Conservation (phyloP, 1,140 invertebrate genomes). For the Monochamus saltuarius region DNA sequence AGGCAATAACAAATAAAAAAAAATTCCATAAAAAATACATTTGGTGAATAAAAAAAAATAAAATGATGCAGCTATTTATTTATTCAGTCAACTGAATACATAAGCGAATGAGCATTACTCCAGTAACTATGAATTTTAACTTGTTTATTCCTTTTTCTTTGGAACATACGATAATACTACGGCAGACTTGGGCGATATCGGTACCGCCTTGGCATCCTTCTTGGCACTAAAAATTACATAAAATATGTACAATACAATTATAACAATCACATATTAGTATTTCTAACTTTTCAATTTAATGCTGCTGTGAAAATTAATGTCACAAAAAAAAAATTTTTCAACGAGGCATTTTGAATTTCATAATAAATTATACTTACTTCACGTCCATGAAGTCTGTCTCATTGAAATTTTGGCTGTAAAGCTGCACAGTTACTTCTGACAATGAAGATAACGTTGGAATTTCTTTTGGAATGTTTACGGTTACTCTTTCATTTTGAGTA, state of each 20-base stretch:
- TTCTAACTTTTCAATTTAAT: no score
- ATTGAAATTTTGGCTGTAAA: conserved; percentile 59
- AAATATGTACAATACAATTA: no score
- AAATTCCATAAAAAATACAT: no score
- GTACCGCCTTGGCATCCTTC: conserved; percentile 40
- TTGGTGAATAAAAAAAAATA: no score
- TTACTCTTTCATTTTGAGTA: conserved; percentile 53
- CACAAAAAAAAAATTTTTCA: conserved; percentile 5
- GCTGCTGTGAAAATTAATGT: no score
- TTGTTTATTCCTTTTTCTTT: conserved; percentile 32
- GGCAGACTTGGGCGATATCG: conserved; percentile 51
- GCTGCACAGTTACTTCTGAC: conserved; percentile 58
- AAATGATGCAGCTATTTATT: no score
- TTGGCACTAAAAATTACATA: conserved; percentile 17
- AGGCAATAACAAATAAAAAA: no score
- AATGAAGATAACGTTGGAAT: conserved; percentile 51
- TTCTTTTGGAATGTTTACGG: conserved; percentile 53
- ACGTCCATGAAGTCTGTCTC: conserved; percentile 40
- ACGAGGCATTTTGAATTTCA: background rate
- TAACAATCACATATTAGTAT: no score
- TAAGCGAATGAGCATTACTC: no score
- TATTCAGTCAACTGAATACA: no score
- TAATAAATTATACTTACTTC: conserved; percentile 49
- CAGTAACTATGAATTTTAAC: no score
- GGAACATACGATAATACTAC: conserved; percentile 56